phyloP scores from a whole-genome alignment of 2,888 invertebrate species.

The Philereme transversata region DNA sequence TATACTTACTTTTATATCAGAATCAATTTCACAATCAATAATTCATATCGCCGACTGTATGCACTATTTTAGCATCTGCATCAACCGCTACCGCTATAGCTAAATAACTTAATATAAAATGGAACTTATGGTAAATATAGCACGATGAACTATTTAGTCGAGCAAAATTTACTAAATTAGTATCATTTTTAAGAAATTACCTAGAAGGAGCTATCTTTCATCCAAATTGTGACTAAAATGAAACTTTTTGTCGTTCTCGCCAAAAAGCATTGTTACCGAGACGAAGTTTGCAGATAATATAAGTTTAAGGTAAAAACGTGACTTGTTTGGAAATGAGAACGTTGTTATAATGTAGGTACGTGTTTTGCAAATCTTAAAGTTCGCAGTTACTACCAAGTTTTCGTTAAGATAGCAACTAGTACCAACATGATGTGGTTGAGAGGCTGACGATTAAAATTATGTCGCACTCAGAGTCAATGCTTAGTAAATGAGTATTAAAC shows the following conservation, averaged over 20 bases:
- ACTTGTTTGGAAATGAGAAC: conserved; percentile 25
- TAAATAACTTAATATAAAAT: no score
- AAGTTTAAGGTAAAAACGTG: conserved; percentile 43
- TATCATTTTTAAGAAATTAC: conserved; percentile 1
- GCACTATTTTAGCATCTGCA: no score
- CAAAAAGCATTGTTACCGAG: conserved; percentile 35
- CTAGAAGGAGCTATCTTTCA: conserved; percentile 6
- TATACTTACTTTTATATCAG: no score
- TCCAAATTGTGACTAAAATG: conserved; percentile 28
- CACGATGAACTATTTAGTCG: no score
- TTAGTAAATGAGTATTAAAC: no score
- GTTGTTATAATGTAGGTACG: conserved; percentile 9
- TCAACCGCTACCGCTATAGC: no score
- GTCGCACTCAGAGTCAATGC: no score
- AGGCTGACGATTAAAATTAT: no score
- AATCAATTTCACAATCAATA: no score
- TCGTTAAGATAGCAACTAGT: conserved; percentile 36
- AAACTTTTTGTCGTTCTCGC: conserved; percentile 33
- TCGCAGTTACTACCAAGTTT: conserved; percentile 34
- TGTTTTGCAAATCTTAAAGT: conserved; percentile 34
- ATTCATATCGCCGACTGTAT: no score
- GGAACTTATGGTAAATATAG: no score
- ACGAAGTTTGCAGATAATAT: conserved; percentile 39
- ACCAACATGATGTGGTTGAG: conserved; percentile 12
- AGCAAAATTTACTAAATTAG: no score